Evolutionary conservation across 2,888 invertebrate genomes (phyloP), one percentile per base, ranked within the genome.

Genomic region (Ecdyonurus torrentis): DNA sequence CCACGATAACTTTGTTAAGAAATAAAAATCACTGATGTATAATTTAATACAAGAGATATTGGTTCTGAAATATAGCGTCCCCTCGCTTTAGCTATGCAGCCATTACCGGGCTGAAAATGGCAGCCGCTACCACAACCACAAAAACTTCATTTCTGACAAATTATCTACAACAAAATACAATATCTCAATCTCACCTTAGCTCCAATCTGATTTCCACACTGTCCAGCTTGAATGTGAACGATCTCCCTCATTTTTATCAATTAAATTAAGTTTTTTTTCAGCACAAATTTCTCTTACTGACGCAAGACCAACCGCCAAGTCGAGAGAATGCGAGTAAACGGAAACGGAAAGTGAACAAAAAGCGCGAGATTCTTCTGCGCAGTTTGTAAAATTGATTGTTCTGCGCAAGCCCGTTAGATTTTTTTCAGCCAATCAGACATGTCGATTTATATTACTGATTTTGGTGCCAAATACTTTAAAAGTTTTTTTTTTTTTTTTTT

Each of bases 161-260:
- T 37, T 15, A 10, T 37, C 15, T 10, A 37, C 37, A 10, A 10
- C 37, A 37, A 37, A 37, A 10, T 5, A 10, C 5, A 37, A 10
- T 10, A 37, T 37, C 15, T 10, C 5, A 10, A 37, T 37, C 71
- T 76, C 73, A 91, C 92, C 87, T 92, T 92, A 66, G 91, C 89
- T 69, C 92, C 92, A 72, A 93, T 91, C 78, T 93, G 92, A 75
- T 92, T 92, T 67, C 91, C 91, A 74, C 91, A 92, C 76, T 92
- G 91, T 65, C 91, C 91, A 65, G 87, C 91, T 75, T 92, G 92
- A 67, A 92, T 79, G 77, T 92, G 91, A 68, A 92, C 90, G 71
- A 92, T 92, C 85, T 92, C 92, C 79, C 92, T 85, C 92, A 92
- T 92, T 71, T 78, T 79, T 61, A 5, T 55, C 7, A 15, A 37